A percentile compares a stretch with the other conserved stretches of the same genome.
These are phyloP conservation scores for Camponotus pennsylvanicus DNA, from an alignment of 1,140 invertebrate species.

Conservation along the genomic window DNA sequence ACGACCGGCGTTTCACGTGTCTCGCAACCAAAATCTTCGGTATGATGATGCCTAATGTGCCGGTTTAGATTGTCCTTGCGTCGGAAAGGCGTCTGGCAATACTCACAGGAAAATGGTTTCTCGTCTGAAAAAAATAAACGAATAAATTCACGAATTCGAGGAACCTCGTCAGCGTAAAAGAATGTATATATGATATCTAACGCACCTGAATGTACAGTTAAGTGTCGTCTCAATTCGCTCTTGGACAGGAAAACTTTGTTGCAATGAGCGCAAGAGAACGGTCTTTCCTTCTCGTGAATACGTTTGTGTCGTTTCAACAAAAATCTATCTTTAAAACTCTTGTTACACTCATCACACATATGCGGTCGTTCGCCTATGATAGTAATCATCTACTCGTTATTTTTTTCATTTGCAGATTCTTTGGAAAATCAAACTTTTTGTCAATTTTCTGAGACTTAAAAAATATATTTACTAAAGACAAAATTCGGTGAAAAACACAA, in stretches of 20 bases:
- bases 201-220: constrained; percentile 81
- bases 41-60: constrained; percentile 85
- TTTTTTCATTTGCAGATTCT: not conserved
- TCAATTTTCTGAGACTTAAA: not conserved
- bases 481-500: not conserved
- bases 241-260: constrained; percentile 81
- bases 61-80: constrained; percentile 86
- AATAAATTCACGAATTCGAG: not conserved
- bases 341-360: constrained; percentile 81
- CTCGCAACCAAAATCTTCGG: constrained; percentile 67
- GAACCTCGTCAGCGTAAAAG: not conserved
- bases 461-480: not conserved
- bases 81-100: constrained; percentile 84
- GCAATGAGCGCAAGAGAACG: constrained; percentile 82
- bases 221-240: constrained; percentile 82
- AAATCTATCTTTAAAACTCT: constrained; percentile 83
- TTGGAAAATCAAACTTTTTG: not conserved
- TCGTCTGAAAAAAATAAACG: constrained; percentile 79
- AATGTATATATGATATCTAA: constrained; percentile 1
- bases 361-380: constrained; percentile 80
- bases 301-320: constrained; percentile 81
- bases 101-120: constrained; percentile 84
- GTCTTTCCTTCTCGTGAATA: constrained; percentile 82
- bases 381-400: constrained; percentile 2
- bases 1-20: not conserved